A percentile compares a stretch with the other conserved stretches of the same genome.
Evolutionary conservation across 2,797 vertebrate genomes (phyloP).

Genomic region (Pipistrellus nathusii): DNA sequence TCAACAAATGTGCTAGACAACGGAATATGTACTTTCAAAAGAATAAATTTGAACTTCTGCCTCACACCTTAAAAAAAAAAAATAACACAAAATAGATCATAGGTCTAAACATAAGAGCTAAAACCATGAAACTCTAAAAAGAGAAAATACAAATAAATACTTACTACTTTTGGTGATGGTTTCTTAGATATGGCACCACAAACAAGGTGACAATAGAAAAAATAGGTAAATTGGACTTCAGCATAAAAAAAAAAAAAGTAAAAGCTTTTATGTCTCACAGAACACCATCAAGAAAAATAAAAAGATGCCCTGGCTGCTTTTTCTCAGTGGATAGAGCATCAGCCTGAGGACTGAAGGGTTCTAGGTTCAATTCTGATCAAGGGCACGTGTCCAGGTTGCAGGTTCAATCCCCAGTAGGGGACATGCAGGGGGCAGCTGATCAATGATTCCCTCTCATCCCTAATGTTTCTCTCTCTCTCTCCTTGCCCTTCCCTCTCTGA

Average conservation of each 20-base stretch:
- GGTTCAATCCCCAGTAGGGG: too few species aligned
- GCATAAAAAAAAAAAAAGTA: neutral
- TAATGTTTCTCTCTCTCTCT: too few species aligned
- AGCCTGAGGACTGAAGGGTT: too few species aligned
- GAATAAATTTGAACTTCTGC: neutral
- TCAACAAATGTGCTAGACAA: neutral
- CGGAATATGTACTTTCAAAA: neutral
- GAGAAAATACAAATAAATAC: slow-evolving; percentile 3
- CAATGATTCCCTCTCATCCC: too few species aligned
- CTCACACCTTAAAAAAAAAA: neutral
- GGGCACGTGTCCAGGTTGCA: too few species aligned
- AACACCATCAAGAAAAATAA: neutral
- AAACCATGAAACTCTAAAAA: neutral
- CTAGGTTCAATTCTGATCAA: too few species aligned
- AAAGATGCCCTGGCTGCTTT: neutral
- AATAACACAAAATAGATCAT: neutral
- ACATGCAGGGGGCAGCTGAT: too few species aligned
- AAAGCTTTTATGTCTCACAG: neutral
- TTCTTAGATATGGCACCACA: neutral
- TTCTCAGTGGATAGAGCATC: too few species aligned
- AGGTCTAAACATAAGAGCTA: neutral
- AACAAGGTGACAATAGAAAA: neutral
- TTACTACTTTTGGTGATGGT: neutral
- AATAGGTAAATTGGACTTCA: neutral
- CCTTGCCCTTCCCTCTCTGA: too few species aligned